Evolutionary conservation across 2,113 vertebrate species (phyloP).

Genomic region (Phylloscopus whistleri): DNA sequence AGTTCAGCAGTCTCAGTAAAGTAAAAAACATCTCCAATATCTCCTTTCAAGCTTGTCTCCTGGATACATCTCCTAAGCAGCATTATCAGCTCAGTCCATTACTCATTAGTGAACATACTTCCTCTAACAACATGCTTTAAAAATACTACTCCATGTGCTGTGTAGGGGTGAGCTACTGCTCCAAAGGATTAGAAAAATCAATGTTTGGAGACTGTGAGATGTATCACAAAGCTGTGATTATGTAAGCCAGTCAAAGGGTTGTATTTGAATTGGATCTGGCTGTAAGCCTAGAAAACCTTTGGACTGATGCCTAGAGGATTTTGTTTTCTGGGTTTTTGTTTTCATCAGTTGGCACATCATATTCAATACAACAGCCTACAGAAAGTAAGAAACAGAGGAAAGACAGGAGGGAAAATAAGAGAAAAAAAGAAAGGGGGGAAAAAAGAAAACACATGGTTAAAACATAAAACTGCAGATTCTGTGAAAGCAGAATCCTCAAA

Average conservation of each 20-base stretch:
- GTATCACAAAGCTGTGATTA: conserved; percentile 29
- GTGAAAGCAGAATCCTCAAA: neutral
- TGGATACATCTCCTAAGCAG: conserved; percentile 33
- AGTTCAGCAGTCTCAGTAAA: neutral
- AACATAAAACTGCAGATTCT: neutral
- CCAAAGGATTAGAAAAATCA: conserved; percentile 51
- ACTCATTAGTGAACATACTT: conserved; percentile 27
- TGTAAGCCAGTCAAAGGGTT: conserved; percentile 31
- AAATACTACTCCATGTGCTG: neutral
- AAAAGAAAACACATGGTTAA: neutral
- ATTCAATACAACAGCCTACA: neutral
- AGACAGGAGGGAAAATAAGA: neutral
- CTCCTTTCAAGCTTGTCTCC: conserved; percentile 20
- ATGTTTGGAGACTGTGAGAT: conserved; percentile 45
- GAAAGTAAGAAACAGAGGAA: neutral
- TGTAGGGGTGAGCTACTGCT: neutral
- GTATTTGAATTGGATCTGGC: conserved; percentile 7
- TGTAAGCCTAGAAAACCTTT: conserved; percentile 36
- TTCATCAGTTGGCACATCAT: neutral
- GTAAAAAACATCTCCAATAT: neutral
- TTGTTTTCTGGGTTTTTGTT: conserved; percentile 19
- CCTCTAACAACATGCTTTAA: neutral
- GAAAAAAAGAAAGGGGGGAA: neutral
- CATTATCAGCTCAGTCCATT: conserved; percentile 25
- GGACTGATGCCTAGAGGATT: conserved; percentile 10